phyloP scores from a whole-genome alignment of 1,140 invertebrate species.

The Sarcophaga bullata region DNA sequence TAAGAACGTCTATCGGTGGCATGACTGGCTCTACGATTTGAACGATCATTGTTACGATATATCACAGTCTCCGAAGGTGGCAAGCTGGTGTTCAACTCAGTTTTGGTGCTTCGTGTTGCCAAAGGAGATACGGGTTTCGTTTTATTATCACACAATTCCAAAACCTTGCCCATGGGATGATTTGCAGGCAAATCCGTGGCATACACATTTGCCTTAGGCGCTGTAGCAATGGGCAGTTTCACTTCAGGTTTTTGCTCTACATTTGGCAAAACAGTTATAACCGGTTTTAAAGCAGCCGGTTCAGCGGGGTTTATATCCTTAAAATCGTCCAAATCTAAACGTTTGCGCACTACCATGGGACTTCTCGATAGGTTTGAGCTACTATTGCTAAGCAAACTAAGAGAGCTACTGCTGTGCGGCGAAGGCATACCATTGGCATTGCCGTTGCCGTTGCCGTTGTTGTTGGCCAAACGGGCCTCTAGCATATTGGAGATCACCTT shows the following conservation, averaged over 20 bases:
- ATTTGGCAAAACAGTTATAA: conserved; percentile 48
- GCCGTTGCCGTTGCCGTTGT: conserved; percentile 37
- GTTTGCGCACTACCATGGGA: conserved; percentile 60
- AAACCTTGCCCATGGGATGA: conserved; percentile 60
- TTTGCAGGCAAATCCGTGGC: conserved; percentile 52
- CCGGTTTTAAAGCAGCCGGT: conserved; percentile 53
- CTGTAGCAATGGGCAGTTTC: conserved; percentile 11
- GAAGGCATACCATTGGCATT: conserved; percentile 39
- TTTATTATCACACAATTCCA: conserved; percentile 57
- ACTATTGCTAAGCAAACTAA: conserved; percentile 58
- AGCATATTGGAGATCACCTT: conserved; percentile 64
- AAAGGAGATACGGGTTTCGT: background rate
- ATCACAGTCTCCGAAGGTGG: conserved; percentile 52
- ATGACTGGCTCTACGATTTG: conserved; percentile 49
- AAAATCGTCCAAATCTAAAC: conserved; percentile 58
- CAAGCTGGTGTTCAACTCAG: background rate
- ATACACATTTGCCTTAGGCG: conserved; percentile 43
- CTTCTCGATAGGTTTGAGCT: conserved; percentile 58
- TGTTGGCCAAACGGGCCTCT: conserved; percentile 55
- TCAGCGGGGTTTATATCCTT: conserved; percentile 58
- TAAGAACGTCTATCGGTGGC: conserved; percentile 62
- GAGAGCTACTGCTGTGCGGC: conserved; percentile 52
- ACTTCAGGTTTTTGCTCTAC: background rate
- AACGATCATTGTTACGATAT: conserved; percentile 52
- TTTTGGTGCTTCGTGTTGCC: background rate